These are phyloP conservation scores for Drosophila mojavensis DNA, from an alignment of 1,140 invertebrate species.

Conservation along the genomic window DNA sequence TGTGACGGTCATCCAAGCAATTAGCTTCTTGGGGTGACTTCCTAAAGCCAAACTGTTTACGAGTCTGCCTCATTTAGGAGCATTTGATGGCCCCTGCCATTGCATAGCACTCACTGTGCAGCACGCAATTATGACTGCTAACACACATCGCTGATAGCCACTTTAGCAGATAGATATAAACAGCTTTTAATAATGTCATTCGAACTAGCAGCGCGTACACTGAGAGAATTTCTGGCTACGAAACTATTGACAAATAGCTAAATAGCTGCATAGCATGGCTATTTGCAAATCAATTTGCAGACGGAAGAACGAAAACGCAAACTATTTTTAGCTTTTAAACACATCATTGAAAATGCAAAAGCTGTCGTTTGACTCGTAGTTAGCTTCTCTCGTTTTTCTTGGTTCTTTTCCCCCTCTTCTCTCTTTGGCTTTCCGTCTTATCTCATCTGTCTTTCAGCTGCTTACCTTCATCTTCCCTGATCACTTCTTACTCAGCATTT, in stretches of 20 bases:
- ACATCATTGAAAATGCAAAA: no score
- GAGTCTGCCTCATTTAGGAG: constrained; percentile 16
- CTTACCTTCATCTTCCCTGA: no score
- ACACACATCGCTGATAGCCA: constrained; percentile 36
- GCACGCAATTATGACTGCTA: constrained; percentile 28
- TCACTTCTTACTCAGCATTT: no score
- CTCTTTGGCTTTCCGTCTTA: no score
- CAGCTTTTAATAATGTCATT: constrained; percentile 25
- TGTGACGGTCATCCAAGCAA: constrained; percentile 37
- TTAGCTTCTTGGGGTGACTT: constrained; percentile 47
- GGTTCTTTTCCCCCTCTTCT: no score
- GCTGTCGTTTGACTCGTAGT: no score
- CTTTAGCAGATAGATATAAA: constrained; percentile 5
- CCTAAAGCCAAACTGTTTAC: constrained; percentile 42
- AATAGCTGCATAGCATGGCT: no score
- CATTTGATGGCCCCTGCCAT: not conserved
- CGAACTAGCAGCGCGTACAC: constrained; percentile 13
- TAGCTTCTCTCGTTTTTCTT: no score
- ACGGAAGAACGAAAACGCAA: no score
- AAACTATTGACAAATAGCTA: not conserved
- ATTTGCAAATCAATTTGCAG: no score
- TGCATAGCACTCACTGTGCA: constrained; percentile 34
- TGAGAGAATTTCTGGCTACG: not conserved
- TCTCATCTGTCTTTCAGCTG: no score
- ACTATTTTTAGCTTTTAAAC: no score